Percentiles rank a stretch among this genome's conserved stretches.
Evolutionary conservation across 1,140 invertebrate genomes (phyloP).

Genomic region (Psix sp.): DNA sequence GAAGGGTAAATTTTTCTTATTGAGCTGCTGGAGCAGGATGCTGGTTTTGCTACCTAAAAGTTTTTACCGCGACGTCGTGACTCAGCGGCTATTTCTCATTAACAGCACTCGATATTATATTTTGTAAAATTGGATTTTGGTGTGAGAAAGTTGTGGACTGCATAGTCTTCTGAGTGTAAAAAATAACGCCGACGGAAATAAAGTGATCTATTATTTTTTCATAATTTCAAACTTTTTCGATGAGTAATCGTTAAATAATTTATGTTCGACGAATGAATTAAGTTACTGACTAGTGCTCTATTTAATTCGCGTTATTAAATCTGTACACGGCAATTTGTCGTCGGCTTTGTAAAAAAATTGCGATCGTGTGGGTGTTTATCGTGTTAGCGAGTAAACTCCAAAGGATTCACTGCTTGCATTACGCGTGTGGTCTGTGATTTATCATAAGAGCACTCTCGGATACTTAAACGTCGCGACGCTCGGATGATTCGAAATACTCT

Average conservation of each 20-base stretch:
- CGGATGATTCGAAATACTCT: slow-evolving; percentile 62
- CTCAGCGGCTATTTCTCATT: slow-evolving; percentile 65
- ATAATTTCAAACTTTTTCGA: no score
- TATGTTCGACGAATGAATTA: slow-evolving; percentile 11
- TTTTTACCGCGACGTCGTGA: slow-evolving; percentile 58
- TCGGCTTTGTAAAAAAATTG: slow-evolving; percentile 51
- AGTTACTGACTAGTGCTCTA: slow-evolving; percentile 17
- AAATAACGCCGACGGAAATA: neutral
- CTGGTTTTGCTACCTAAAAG: slow-evolving; percentile 50
- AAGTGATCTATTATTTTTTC: slow-evolving; percentile 18
- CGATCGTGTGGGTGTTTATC: slow-evolving; percentile 34
- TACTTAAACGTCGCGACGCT: slow-evolving; percentile 65
- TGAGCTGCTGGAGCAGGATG: slow-evolving; percentile 47
- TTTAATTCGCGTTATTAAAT: slow-evolving; percentile 22
- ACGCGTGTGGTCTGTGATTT: slow-evolving; percentile 67
- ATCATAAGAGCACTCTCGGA: slow-evolving; percentile 63
- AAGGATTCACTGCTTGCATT: slow-evolving; percentile 7
- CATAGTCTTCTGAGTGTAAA: slow-evolving; percentile 26
- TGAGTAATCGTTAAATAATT: neutral
- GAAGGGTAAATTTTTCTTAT: slow-evolving; percentile 59
- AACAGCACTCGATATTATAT: slow-evolving; percentile 63
- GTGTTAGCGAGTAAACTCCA: slow-evolving; percentile 31
- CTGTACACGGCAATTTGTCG: slow-evolving; percentile 45
- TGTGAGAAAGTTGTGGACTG: slow-evolving; percentile 61
- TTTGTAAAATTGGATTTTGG: slow-evolving; percentile 69